Evolutionary conservation across 2,888 invertebrate genomes (phyloP), one percentile per base, ranked within the genome.

Genomic region (Hypomecis atomaria): DNA sequence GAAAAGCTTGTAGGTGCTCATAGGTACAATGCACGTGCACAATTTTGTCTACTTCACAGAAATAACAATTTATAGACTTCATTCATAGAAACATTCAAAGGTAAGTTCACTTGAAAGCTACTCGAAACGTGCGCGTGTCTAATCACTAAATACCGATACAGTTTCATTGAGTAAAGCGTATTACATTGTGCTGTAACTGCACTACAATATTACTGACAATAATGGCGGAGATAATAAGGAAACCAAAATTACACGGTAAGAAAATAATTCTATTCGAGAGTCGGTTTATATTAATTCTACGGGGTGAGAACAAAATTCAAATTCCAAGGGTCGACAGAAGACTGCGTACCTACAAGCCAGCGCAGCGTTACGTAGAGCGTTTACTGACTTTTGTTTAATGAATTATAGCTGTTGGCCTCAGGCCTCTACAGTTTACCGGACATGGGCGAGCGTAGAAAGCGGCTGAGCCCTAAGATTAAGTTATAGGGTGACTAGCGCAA

Each of bases 161-260:
- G 55, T 52, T 64, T 49, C 50, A 64, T 64, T 59, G 55, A 64
- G 63, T 60, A 69, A 67, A 74, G 70, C 61, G 70, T 69, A 73
- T 70, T 71, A 66, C 59, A 67, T 71, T 68, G 63, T 68, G 67
- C 47, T 70, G 45, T 61, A 48, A 37, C 47, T 47, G 23, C 33
- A 38, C 13, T 59, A 48, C 53, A 54, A 55, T 59, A 49, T 50
- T 10, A 38, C 36, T 40, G 44, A 65, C 64, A 65, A 66, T 63
- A 59, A 72, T 67, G 73, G 70, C 54, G 74, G 66, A 81, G 71
- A 81, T 85, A 84, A 85, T 81, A 85, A 87, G 88, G 86, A 87
- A 85, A 79, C 73, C 67, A 67, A 76, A 79, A 84, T 87, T 84
- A 81, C 77, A 80, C 76, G 84, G 78, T 75, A 66, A 63, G 63